These are phyloP conservation scores for Amphimedon queenslandica DNA, from an alignment of 37 sponge, comb jelly and placozoan species.

Conservation along the genomic window DNA sequence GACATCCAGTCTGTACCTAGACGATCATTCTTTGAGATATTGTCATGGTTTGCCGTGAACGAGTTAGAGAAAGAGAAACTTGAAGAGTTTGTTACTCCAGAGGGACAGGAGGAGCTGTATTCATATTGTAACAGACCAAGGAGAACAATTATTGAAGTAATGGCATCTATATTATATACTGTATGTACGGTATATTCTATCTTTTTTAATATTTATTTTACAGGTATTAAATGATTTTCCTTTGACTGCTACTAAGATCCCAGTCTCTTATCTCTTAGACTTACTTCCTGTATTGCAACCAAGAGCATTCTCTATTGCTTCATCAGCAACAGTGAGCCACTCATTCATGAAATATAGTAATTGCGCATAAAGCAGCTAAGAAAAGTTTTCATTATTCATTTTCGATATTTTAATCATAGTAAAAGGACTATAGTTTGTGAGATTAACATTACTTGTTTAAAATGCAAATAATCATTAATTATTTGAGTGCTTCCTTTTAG, in stretches of 20 bases:
- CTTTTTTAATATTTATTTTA: slow-evolving; percentile 1
- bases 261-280: slow-evolving; percentile 84
- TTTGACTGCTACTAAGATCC: slow-evolving; percentile 49
- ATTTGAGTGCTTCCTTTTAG: slow-evolving; percentile 23
- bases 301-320: slow-evolving; percentile 97
- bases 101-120: slow-evolving; percentile 95
- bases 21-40: slow-evolving; percentile 85
- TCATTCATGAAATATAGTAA: no score
- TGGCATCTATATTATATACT: slow-evolving; percentile 1
- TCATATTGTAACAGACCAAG: slow-evolving; percentile 86
- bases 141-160: slow-evolving; percentile 84
- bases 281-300: slow-evolving; percentile 87
- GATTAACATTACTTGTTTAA: no score
- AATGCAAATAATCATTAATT: not conserved
- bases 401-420: no score
- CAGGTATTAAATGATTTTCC: slow-evolving; percentile 93
- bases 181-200: slow-evolving; percentile 67
- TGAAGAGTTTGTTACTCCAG: slow-evolving; percentile 74
- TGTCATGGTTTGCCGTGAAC: slow-evolving; percentile 68
- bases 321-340: slow-evolving; percentile 52
- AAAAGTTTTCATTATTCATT: no score
- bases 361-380: not conserved
- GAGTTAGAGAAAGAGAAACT: slow-evolving; percentile 93
- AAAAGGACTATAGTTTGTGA: no score
- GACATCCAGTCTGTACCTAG: slow-evolving; percentile 84